phyloP scores from a whole-genome alignment of 2,113 vertebrate genomes.

The Orcinus orca region DNA sequence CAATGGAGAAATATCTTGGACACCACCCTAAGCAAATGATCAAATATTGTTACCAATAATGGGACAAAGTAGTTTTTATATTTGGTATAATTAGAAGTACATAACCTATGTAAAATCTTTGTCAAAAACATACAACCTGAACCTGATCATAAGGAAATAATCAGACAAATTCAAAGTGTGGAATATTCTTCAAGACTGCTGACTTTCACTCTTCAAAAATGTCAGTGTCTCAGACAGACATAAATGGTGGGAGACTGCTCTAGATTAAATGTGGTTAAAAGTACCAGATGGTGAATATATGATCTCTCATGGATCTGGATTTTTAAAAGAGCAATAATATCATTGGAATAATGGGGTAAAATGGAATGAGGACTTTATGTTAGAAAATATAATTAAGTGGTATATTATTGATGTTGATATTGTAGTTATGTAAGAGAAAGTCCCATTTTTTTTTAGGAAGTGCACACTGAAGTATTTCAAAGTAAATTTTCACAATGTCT shows the following conservation, averaged over 20 bases:
- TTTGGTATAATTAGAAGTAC: background rate
- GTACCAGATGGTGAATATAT: background rate
- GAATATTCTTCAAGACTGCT: background rate
- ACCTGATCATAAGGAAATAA: background rate
- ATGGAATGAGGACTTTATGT: background rate
- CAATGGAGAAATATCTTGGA: background rate
- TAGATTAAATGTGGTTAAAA: background rate
- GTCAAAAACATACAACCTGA: background rate
- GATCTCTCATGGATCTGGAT: background rate
- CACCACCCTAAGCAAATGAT: background rate
- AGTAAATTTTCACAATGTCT: background rate
- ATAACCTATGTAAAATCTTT: background rate
- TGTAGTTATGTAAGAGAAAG: background rate
- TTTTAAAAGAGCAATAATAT: background rate
- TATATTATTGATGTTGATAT: too few species aligned
- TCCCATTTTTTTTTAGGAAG: background rate
- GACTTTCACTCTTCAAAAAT: background rate
- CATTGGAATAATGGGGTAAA: background rate
- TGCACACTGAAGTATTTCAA: background rate
- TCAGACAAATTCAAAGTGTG: background rate
- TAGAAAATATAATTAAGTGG: background rate
- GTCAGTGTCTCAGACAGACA: background rate
- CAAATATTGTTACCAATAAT: background rate
- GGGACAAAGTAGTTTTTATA: background rate
- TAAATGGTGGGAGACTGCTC: background rate